Percentiles rank a stretch among this genome's conserved stretches.
phyloP scores from a whole-genome alignment of 2,113 vertebrate genomes.

The Dunckerocampus dactyliophorus region DNA sequence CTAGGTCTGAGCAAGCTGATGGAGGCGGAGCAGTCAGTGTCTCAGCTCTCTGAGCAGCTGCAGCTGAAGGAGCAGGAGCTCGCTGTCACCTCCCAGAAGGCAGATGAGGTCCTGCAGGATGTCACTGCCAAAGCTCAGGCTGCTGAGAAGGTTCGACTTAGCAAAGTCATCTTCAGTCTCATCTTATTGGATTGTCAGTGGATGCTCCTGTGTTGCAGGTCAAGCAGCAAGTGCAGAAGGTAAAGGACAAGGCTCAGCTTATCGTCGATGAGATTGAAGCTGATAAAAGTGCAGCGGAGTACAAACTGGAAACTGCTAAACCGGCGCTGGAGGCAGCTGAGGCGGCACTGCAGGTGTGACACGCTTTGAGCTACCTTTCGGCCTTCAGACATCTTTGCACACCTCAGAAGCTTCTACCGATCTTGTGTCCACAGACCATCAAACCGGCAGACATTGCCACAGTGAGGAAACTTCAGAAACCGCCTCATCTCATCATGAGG shows the following conservation, averaged over 20 bases:
- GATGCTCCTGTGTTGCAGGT: too few species aligned
- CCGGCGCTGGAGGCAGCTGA: constrained; percentile 79
- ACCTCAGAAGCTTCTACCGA: too few species aligned
- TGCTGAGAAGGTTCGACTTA: constrained; percentile 63
- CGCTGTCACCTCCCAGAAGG: constrained; percentile 76
- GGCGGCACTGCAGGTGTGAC: constrained; percentile 76
- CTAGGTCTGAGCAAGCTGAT: constrained; percentile 78
- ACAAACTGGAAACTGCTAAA: constrained; percentile 78
- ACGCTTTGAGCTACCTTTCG: too few species aligned
- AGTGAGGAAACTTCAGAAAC: constrained; percentile 81
- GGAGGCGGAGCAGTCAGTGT: constrained; percentile 82
- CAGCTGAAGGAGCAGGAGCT: constrained; percentile 81
- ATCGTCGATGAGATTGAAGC: constrained; percentile 80
- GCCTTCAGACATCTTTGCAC: too few species aligned
- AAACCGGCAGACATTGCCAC: constrained; percentile 83
- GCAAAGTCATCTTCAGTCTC: too few species aligned
- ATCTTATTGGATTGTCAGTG: too few species aligned
- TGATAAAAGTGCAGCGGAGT: constrained; percentile 78
- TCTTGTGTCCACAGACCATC: constrained; percentile 71
- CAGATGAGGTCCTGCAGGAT: constrained; percentile 78
- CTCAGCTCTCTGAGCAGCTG: constrained; percentile 70
- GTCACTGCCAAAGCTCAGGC: constrained; percentile 81
- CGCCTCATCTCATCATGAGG: constrained; percentile 84
- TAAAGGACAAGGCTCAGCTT: constrained; percentile 82
- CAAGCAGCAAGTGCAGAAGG: constrained; percentile 80